Evolutionary conservation across 2,888 invertebrate species (phyloP).

Genomic region (Chironomus tentans): DNA sequence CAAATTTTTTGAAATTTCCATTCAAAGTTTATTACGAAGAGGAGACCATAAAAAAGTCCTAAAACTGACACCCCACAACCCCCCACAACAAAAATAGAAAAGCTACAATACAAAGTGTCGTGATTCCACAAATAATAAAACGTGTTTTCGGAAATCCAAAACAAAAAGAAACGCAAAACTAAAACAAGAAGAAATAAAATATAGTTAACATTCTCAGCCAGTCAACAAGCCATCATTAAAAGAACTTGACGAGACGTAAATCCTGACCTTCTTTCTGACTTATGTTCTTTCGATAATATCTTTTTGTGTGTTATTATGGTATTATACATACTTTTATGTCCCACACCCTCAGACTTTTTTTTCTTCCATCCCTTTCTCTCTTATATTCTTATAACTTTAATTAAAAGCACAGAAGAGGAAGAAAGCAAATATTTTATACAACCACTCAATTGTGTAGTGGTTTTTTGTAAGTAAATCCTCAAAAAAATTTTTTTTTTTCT

Average conservation of each 20-base stretch:
- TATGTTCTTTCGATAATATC: neutral
- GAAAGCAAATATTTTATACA: neutral
- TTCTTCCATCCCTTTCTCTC: neutral
- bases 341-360: neutral
- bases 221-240: neutral
- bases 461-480: neutral
- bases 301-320: neutral
- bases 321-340: neutral
- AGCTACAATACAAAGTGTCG: too few species aligned
- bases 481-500: neutral
- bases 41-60: too few species aligned
- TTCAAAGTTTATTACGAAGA: too few species aligned
- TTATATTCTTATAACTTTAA: neutral
- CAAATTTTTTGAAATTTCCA: too few species aligned
- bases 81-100: too few species aligned
- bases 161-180: neutral
- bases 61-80: too few species aligned
- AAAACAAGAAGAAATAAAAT: neutral
- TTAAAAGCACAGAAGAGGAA: neutral
- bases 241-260: constrained; percentile 3
- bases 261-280: neutral
- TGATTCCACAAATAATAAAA: neutral
- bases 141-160: neutral
- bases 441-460: neutral
- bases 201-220: constrained; percentile 2